phyloP scores from a whole-genome alignment of 2,797 vertebrate species.

The Trachurus trachurus region DNA sequence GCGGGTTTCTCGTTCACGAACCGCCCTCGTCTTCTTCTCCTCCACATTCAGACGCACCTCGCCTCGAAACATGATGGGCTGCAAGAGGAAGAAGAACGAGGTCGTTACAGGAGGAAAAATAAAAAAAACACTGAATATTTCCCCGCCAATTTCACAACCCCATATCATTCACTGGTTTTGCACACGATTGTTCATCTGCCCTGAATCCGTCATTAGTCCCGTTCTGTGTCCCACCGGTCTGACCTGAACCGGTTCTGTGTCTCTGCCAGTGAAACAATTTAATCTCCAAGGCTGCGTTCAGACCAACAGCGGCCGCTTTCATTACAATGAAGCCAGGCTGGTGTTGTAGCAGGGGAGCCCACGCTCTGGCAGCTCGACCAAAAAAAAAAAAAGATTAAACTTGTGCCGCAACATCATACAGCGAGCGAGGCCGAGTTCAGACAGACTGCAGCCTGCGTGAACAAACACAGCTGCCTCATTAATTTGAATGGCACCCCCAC shows the following conservation, averaged over 20 bases:
- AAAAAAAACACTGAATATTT: neutral
- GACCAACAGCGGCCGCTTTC: neutral
- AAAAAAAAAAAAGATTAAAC: neutral
- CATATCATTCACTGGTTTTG: constrained; percentile 61
- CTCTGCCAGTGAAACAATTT: neutral
- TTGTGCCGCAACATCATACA: neutral
- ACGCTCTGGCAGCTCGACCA: neutral
- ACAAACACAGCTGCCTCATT: neutral
- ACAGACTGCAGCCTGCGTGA: neutral
- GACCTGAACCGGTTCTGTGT: neutral
- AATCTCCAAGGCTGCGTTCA: neutral
- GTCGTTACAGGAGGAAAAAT: constrained; percentile 24
- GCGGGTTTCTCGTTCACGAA: constrained; percentile 93
- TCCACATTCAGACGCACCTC: constrained; percentile 98
- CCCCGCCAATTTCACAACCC: constrained; percentile 37
- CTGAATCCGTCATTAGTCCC: neutral
- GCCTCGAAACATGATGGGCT: constrained; percentile 98
- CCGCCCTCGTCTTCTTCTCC: constrained; percentile 96
- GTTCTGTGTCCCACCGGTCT: neutral
- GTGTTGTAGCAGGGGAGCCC: neutral
- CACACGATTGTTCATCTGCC: constrained; percentile 13
- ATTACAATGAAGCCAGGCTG: neutral
- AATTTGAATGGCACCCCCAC: neutral
- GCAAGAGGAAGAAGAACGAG: constrained; percentile 39
- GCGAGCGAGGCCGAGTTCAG: neutral